phyloP scores from a whole-genome alignment of 2,888 invertebrate genomes.

The Chironomus tentans region DNA sequence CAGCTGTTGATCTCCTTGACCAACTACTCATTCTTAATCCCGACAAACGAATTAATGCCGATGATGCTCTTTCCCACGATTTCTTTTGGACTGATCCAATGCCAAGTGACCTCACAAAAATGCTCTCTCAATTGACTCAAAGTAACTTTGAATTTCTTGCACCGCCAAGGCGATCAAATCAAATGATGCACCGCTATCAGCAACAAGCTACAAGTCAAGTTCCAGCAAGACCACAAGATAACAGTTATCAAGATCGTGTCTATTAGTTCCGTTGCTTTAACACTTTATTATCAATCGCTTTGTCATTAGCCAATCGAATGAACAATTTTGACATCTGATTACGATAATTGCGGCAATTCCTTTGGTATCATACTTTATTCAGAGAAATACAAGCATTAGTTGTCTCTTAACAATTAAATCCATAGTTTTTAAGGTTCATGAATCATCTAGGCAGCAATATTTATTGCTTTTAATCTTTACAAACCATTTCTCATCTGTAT shows the following conservation, averaged over 20 bases:
- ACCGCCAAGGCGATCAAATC: constrained; percentile 60
- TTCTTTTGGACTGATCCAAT: constrained; percentile 98
- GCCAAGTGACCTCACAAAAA: constrained; percentile 83
- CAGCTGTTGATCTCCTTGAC: constrained; percentile 88
- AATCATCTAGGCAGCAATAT: too few species aligned
- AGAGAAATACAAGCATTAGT: too few species aligned
- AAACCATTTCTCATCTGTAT: too few species aligned
- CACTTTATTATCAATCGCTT: background rate
- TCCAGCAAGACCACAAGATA: constrained; percentile 57
- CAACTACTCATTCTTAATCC: constrained; percentile 88
- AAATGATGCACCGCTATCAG: constrained; percentile 61
- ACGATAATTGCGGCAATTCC: too few species aligned
- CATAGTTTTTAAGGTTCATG: too few species aligned
- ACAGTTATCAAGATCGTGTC: constrained; percentile 77
- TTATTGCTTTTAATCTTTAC: too few species aligned
- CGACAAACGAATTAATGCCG: constrained; percentile 71
- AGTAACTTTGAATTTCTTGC: constrained; percentile 94
- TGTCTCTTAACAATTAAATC: too few species aligned
- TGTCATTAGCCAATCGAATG: too few species aligned
- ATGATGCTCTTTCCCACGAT: constrained; percentile 90
- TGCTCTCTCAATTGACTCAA: constrained; percentile 76
- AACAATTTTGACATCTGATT: too few species aligned
- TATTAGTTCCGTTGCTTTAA: constrained; percentile 46
- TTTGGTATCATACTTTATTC: too few species aligned
- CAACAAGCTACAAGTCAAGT: constrained; percentile 45